phyloP scores from a whole-genome alignment of 2,797 vertebrate genomes.

The Leptodactylus fallax region DNA sequence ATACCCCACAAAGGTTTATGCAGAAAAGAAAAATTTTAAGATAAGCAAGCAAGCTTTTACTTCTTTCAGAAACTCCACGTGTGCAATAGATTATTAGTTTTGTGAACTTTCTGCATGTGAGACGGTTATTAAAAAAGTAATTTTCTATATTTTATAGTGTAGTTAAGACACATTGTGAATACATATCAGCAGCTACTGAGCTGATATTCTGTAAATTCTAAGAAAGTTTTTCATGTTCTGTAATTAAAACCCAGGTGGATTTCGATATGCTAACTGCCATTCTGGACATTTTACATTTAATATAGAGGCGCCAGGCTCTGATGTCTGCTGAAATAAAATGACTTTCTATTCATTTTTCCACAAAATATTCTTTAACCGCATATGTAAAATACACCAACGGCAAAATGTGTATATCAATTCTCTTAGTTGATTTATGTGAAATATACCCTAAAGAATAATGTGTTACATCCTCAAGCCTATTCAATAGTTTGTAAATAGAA shows the following conservation, averaged over 20 bases:
- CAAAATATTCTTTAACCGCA: conserved; percentile 37
- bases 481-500: neutral
- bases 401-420: neutral
- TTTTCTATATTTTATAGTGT: conserved; percentile 8
- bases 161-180: neutral
- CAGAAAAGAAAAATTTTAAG: neutral
- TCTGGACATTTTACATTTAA: conserved; percentile 36
- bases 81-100: neutral
- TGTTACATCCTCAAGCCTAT: neutral
- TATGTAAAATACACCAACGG: neutral
- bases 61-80: neutral
- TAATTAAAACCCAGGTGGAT: conserved; percentile 55
- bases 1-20: conserved; percentile 37
- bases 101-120: neutral
- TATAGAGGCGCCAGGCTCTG: conserved; percentile 31
- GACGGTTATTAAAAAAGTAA: neutral
- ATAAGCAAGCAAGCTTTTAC: neutral
- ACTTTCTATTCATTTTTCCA: conserved; percentile 1
- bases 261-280: conserved; percentile 29
- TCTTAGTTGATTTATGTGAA: neutral
- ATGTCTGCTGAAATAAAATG: neutral
- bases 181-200: conserved; percentile 26
- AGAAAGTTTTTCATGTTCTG: conserved; percentile 40
- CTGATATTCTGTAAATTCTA: conserved; percentile 37
- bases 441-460: neutral